Evolutionary conservation across 2,113 vertebrate genomes (phyloP), one percentile per base, ranked within the genome.

Genomic region (Origma solitaria): DNA sequence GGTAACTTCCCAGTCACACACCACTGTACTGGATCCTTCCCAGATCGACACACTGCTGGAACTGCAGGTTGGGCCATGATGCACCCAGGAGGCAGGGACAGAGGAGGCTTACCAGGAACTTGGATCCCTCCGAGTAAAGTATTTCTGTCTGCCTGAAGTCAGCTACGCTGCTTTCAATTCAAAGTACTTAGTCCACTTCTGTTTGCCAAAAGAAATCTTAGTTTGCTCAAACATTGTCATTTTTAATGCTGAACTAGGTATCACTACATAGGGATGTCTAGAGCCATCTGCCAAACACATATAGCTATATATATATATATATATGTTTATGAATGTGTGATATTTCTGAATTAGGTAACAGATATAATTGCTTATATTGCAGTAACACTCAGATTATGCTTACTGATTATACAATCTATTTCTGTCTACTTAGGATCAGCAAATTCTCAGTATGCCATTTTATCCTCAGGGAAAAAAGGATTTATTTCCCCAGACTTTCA

Each of bases 81-180:
- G 30, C 11, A 35, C 9, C 51, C 75, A 60, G 53, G 16, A 82
- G 35, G 12, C 33, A 44, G 24, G 31, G 37, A 31, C n/a, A 47
- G 23, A 37, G 17, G 24, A 54, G 24, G 6, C 13, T 42, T 3
- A 58, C 35, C 71, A 8, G 15, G 5, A 78, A n/a, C 23, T 15
- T 2, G 2, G 25, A 58, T 8, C 8, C 37, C 37, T 40, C 25
- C 28, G 4, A 66, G 19, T 0, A 18, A 25, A 61, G 2, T 13
- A 51, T 13, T 69, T 60, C 64, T 84, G 19, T 19, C 20, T 60
- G 25, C 62, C 10, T 37, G 2, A 54, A 72, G 45, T 33, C 64
- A 51, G 31, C 62, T 31, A 37, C 21, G 3, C 37, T 83, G 49
- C 62, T 60, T 83, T 30, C 49, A 27, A 18, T 37, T 73, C 65